These are phyloP conservation scores for Molossus alvarezi DNA, from an alignment of 2,797 vertebrate species.

Conservation along the genomic window DNA sequence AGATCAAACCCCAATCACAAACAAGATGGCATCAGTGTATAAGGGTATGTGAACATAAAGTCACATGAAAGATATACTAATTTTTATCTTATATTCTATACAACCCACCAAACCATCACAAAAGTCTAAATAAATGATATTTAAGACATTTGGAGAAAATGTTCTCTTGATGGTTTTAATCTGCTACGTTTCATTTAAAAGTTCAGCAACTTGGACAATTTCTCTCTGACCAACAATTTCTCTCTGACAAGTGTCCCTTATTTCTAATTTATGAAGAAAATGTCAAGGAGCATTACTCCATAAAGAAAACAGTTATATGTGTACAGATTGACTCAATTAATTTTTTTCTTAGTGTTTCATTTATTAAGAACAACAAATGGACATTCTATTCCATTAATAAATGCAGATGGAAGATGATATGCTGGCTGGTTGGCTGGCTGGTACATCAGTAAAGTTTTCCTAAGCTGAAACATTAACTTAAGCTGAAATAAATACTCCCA, in stretches of 20 bases:
- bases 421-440: slow-evolving; percentile 60
- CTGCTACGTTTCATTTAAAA: slow-evolving; percentile 35
- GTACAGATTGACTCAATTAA: slow-evolving; percentile 63
- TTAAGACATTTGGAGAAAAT: slow-evolving; percentile 45
- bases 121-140: slow-evolving; percentile 32
- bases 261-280: slow-evolving; percentile 70
- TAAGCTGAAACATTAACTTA: slow-evolving; percentile 79
- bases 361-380: slow-evolving; percentile 82
- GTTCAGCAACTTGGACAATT: slow-evolving; percentile 36
- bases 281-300: slow-evolving; percentile 33
- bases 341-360: slow-evolving; percentile 73
- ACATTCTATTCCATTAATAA: slow-evolving; percentile 82
- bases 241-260: not conserved
- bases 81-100: not conserved
- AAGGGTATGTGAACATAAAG: not conserved
- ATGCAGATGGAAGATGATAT: slow-evolving; percentile 81
- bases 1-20: not conserved
- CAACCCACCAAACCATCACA: not conserved
- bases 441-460: slow-evolving; percentile 76
- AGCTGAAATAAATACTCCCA: slow-evolving; percentile 75
- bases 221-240: slow-evolving; percentile 64
- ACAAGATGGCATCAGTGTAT: not conserved
- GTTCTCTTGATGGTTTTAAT: slow-evolving; percentile 35
- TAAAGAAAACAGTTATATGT: slow-evolving; percentile 56
- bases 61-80: not conserved